These are phyloP conservation scores for Agrilus cyanescens DNA, from an alignment of 2,888 invertebrate species.

Conservation along the genomic window DNA sequence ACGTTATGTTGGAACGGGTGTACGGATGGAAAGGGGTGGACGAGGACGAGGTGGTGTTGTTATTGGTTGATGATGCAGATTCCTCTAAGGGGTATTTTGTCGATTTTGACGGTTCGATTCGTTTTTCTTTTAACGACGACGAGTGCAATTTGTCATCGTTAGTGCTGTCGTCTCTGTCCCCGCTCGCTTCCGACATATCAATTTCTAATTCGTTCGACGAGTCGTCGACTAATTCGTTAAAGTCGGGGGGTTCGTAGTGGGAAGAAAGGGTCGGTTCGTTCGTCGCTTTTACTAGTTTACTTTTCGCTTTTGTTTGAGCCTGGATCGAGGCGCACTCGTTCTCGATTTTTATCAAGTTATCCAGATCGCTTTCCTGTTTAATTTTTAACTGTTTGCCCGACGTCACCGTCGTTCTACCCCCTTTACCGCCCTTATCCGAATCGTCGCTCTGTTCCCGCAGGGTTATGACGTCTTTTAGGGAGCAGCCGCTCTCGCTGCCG, in stretches of 20 bases:
- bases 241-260: conserved; percentile 60
- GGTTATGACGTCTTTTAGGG: conserved; percentile 53
- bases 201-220: conserved; percentile 69
- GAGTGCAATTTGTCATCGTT: conserved; percentile 39
- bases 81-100: conserved; percentile 14
- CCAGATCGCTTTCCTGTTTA: conserved; percentile 25
- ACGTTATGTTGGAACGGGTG: conserved; percentile 30
- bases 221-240: conserved; percentile 65
- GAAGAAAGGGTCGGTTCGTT: conserved; percentile 31
- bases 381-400: conserved; percentile 22
- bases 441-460: conserved; percentile 32
- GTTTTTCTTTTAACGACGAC: conserved; percentile 36
- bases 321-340: conserved; percentile 38
- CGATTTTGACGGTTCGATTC: conserved; percentile 41
- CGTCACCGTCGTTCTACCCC: conserved; percentile 21
- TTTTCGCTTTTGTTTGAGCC: conserved; percentile 27
- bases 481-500: conserved; percentile 48
- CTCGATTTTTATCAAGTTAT: conserved; percentile 34
- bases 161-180: conserved; percentile 50
- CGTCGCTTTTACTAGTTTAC: conserved; percentile 22
- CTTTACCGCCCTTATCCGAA: conserved; percentile 17
- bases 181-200: conserved; percentile 60
- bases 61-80: conserved; percentile 2
- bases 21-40: conserved; percentile 30
- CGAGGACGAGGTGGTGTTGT: conserved; percentile 10